Evolutionary conservation across 2,797 vertebrate species (phyloP), one percentile per base, ranked within the genome.

Genomic region (Gambusia yucatana): DNA sequence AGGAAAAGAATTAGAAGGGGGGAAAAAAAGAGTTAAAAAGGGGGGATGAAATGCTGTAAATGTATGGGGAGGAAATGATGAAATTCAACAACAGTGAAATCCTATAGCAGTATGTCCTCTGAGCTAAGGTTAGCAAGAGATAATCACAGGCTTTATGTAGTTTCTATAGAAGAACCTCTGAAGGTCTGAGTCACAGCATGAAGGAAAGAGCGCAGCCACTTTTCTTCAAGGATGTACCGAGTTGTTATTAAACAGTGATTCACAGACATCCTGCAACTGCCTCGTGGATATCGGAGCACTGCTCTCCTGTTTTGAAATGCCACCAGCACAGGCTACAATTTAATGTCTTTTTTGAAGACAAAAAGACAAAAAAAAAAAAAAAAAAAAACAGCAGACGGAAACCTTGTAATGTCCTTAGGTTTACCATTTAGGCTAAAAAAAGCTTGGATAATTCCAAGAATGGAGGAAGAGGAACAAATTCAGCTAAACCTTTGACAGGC

Each of bases 61-160:
- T 79, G 85, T 78, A 79, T 57, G 50, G 78, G 83, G 4, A 61
- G 75, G 57, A 69, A 73, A 77, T 36, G 72, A 59, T 11, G 76
- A 77, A 83, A 80, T 72, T 79, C 77, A 73, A n/a, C 75, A 25
- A 55, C 0, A 46, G 55, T 73, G 75, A 76, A 75, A 25, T 30
- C 55, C 70, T 43, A 33, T 14, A 48, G 36, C 50, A 75, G 82
- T 73, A 67, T 77, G 81, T 78, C 80, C 84, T 81, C 50, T 76
- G 80, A 80, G 81, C 72, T 4, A 61, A 78, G 84, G 90, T 89
- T 87, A 90, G 85, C 43, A 20, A 73, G 78, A 87, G 84, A 91
- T 92, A 90, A 95, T 93, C 87, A 86, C 81, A 74, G 80, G 87
- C 88, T 92, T 95, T 87, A 93, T 81, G 81, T 77, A 76, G 79